Percentiles rank a stretch among this genome's conserved stretches.
These are phyloP conservation scores for Phoebastria nigripes DNA, from an alignment of 2,797 vertebrate species.

Conservation along the genomic window DNA sequence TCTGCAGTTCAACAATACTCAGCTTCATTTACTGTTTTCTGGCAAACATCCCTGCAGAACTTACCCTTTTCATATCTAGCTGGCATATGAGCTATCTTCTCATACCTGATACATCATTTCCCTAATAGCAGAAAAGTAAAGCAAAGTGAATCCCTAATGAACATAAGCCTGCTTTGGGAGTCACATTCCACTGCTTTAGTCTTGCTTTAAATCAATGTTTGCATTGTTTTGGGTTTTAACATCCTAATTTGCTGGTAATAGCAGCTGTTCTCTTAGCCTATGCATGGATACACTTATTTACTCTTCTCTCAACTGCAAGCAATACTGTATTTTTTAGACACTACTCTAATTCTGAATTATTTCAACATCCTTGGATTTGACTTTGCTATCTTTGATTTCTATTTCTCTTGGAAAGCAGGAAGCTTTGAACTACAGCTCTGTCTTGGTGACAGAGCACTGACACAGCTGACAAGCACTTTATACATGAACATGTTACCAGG, in stretches of 20 bases:
- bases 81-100: not conserved
- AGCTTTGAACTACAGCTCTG: not conserved
- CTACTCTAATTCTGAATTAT: not conserved
- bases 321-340: not conserved
- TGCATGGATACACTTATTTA: conserved; percentile 3
- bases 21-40: conserved; percentile 15
- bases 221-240: conserved; percentile 20
- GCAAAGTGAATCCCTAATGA: not conserved
- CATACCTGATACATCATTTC: not conserved
- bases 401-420: not conserved
- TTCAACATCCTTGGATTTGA: not conserved
- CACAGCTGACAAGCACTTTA: not conserved
- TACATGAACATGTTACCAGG: not conserved
- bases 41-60: not conserved
- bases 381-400: not conserved
- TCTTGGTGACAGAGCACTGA: not conserved
- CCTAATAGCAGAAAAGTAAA: conserved; percentile 5
- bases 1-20: not conserved
- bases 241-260: conserved; percentile 35
- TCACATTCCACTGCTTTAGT: not conserved
- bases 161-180: not conserved
- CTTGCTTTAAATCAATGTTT: conserved; percentile 54
- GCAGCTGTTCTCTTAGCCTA: not conserved
- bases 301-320: conserved; percentile 5
- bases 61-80: not conserved